A percentile compares a stretch with the other conserved stretches of the same genome.
phyloP scores from a whole-genome alignment of 2,888 invertebrate species.

The Panzeria rudis region DNA sequence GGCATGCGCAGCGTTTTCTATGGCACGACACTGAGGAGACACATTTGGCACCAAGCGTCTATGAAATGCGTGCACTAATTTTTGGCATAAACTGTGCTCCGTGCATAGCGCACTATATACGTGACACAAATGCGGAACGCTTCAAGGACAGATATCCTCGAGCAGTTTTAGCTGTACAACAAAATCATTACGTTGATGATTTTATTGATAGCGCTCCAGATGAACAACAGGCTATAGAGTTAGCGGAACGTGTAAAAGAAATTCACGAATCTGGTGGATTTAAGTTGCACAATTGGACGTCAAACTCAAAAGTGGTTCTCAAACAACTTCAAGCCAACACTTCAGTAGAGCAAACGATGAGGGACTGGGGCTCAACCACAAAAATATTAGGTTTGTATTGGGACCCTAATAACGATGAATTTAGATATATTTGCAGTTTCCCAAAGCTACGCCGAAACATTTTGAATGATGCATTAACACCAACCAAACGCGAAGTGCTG shows the following conservation, averaged over 20 bases:
- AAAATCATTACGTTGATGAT: slow-evolving; percentile 75
- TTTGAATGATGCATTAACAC: slow-evolving; percentile 6
- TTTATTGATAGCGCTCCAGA: slow-evolving; percentile 46
- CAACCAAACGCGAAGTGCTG: slow-evolving; percentile 41
- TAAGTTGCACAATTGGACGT: slow-evolving; percentile 28
- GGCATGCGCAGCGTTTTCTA: slow-evolving; percentile 67
- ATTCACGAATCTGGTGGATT: slow-evolving; percentile 50
- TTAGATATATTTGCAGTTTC: slow-evolving; percentile 55
- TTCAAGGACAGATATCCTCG: slow-evolving; percentile 62
- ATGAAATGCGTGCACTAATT: slow-evolving; percentile 58
- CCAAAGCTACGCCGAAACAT: slow-evolving; percentile 31
- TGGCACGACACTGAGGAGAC: slow-evolving; percentile 57
- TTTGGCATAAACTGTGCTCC: slow-evolving; percentile 44
- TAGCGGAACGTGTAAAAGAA: slow-evolving; percentile 19
- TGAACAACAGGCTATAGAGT: slow-evolving; percentile 40
- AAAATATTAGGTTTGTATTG: slow-evolving; percentile 53
- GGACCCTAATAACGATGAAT: slow-evolving; percentile 57
- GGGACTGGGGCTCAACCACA: slow-evolving; percentile 11
- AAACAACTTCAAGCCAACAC: not conserved
- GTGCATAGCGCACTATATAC: slow-evolving; percentile 61
- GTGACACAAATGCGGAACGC: slow-evolving; percentile 14
- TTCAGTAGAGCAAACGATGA: not conserved
- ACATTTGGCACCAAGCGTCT: slow-evolving; percentile 31
- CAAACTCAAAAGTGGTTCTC: slow-evolving; percentile 42
- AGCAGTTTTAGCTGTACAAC: slow-evolving; percentile 73